A percentile compares a stretch with the other conserved stretches of the same genome.
Evolutionary conservation across 2,113 vertebrate species (phyloP).

Genomic region (Sula dactylatra): DNA sequence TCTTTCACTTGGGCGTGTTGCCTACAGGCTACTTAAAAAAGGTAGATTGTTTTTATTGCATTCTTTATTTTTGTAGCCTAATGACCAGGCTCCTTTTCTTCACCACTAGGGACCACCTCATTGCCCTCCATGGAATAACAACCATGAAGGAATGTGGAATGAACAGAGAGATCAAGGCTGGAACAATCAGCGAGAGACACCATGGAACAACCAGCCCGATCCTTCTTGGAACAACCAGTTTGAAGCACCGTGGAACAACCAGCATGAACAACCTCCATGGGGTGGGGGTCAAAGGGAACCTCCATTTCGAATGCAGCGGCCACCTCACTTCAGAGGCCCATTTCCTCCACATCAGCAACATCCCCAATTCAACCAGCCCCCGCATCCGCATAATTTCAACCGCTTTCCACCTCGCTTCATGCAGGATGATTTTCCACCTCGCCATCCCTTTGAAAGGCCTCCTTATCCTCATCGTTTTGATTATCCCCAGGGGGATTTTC

Average conservation of each 20-base stretch:
- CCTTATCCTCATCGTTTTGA: constrained; percentile 95
- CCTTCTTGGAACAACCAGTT: constrained; percentile 85
- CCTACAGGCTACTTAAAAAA: background rate
- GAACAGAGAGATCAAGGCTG: constrained; percentile 92
- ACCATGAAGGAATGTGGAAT: constrained; percentile 95
- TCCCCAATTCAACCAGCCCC: constrained; percentile 94
- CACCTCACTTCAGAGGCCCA: constrained; percentile 93
- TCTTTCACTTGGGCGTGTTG: accelerated
- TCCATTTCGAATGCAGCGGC: constrained; percentile 95
- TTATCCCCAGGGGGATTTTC: constrained; percentile 92
- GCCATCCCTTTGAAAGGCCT: constrained; percentile 92
- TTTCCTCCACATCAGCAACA: constrained; percentile 96
- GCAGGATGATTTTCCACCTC: constrained; percentile 95
- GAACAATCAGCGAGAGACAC: constrained; percentile 87
- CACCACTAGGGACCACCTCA: constrained; percentile 88
- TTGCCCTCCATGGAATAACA: constrained; percentile 94
- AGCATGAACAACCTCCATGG: constrained; percentile 94
- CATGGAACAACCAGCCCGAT: constrained; percentile 86
- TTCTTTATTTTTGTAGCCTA: constrained; percentile 34
- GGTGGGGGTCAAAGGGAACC: constrained; percentile 90
- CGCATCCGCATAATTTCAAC: constrained; percentile 93
- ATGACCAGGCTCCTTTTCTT: constrained; percentile 77
- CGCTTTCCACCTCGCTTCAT: constrained; percentile 96
- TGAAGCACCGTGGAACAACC: constrained; percentile 84
- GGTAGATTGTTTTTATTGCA: background rate